Conservation (phyloP, 2,888 invertebrate species). For the Mythimna ferrago region DNA sequence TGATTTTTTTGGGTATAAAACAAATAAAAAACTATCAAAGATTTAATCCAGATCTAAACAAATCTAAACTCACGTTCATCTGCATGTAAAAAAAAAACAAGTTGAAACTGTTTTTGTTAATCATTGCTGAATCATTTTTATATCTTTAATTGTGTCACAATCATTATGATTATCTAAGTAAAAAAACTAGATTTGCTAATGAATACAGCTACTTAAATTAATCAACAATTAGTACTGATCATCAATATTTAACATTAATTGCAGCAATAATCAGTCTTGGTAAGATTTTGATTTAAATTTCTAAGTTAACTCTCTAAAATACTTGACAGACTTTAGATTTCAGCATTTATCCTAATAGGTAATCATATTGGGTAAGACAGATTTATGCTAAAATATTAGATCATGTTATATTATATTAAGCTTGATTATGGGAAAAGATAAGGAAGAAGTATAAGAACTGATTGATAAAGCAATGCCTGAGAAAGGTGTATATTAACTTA, state of each 20-base stretch:
- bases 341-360: slow-evolving; percentile 16
- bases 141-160: slow-evolving; percentile 27
- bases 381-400: background rate
- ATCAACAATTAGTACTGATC: slow-evolving; percentile 8
- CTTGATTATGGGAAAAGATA: background rate
- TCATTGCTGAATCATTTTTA: slow-evolving; percentile 22
- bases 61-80: background rate
- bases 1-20: background rate
- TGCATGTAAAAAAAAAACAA: background rate
- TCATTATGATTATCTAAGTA: slow-evolving; percentile 28
- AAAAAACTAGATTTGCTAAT: slow-evolving; percentile 34
- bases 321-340: background rate
- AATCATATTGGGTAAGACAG: slow-evolving; percentile 10
- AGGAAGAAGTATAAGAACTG: background rate
- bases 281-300: background rate
- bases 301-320: background rate
- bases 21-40: background rate
- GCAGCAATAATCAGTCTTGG: background rate
- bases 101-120: background rate
- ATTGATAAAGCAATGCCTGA: background rate
- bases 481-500: too few relatives aligned
- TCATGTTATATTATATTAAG: background rate
- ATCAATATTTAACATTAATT: background rate
- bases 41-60: too few relatives aligned
- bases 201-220: slow-evolving; percentile 17